Evolutionary conservation across 2,888 invertebrate species (phyloP).

Genomic region (Geotrupes spiniger): DNA sequence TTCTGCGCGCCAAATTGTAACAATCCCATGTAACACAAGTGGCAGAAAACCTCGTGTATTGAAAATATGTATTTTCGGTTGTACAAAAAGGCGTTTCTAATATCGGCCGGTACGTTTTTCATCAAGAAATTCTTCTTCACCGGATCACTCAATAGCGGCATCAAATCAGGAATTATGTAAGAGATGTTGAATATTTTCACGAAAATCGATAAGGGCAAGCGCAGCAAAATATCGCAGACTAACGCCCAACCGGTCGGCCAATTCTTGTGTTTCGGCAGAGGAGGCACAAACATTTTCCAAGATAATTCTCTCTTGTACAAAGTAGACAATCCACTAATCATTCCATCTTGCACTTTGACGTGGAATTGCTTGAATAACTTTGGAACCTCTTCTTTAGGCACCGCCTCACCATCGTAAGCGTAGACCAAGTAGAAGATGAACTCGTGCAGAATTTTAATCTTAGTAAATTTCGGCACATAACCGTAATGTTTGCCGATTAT

Average conservation of each 20-base stretch:
- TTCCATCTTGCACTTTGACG: constrained; percentile 9
- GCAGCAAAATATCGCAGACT: constrained; percentile 65
- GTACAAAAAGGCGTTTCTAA: constrained; percentile 54
- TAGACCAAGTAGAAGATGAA: constrained; percentile 69
- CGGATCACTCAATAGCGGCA: constrained; percentile 62
- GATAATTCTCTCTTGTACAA: constrained; percentile 24
- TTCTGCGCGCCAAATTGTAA: constrained; percentile 65
- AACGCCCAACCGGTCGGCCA: constrained; percentile 67
- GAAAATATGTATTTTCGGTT: constrained; percentile 59
- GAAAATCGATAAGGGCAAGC: constrained; percentile 70
- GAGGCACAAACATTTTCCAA: constrained; percentile 74
- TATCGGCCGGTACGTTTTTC: constrained; percentile 56
- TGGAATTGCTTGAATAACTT: constrained; percentile 18
- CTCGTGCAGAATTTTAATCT: constrained; percentile 65
- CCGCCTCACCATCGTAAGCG: constrained; percentile 49
- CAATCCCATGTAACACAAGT: constrained; percentile 66
- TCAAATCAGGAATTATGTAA: constrained; percentile 56
- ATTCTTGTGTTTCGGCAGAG: constrained; percentile 58
- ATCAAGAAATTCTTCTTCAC: constrained; percentile 63
- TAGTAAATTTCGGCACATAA: constrained; percentile 63
- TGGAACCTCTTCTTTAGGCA: constrained; percentile 33
- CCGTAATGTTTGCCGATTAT: constrained; percentile 51
- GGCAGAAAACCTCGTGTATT: constrained; percentile 56
- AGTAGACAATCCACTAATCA: constrained; percentile 15
- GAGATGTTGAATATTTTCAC: constrained; percentile 63